Conservation (phyloP, 2,888 invertebrate species). For the Dynastes tityus region DNA sequence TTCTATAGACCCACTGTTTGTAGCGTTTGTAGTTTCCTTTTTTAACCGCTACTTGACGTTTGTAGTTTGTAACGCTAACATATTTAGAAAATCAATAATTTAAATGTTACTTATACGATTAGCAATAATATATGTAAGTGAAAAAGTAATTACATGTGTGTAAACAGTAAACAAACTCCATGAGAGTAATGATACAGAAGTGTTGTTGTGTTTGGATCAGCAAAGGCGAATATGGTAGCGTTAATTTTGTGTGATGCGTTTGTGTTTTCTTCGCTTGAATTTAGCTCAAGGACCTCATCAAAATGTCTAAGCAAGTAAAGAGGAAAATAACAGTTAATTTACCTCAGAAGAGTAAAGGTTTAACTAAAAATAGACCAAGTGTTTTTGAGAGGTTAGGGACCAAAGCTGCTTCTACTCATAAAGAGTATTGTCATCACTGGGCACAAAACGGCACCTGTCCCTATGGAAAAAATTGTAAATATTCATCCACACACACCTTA, state of each 20-base stretch:
- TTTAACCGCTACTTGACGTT: background rate
- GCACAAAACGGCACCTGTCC: slow-evolving; percentile 84
- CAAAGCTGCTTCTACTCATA: slow-evolving; percentile 75
- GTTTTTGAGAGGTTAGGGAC: slow-evolving; percentile 89
- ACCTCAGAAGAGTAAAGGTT: slow-evolving; percentile 77
- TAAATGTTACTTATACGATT: background rate
- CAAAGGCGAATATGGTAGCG: slow-evolving; percentile 56
- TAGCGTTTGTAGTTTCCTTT: background rate
- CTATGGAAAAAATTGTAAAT: slow-evolving; percentile 85
- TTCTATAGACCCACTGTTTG: too few relatives aligned
- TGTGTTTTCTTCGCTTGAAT: slow-evolving; percentile 41
- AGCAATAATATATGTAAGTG: background rate
- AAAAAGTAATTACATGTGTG: background rate
- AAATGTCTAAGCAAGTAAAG: slow-evolving; percentile 80
- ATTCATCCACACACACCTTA: slow-evolving; percentile 81
- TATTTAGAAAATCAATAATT: slow-evolving; percentile 14
- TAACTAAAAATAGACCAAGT: slow-evolving; percentile 79
- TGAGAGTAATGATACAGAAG: slow-evolving; percentile 34
- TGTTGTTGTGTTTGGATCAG: slow-evolving; percentile 21
- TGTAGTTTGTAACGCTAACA: background rate
- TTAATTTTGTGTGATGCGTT: slow-evolving; percentile 45
- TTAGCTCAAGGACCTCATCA: slow-evolving; percentile 40
- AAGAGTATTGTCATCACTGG: slow-evolving; percentile 85
- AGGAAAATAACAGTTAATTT: slow-evolving; percentile 85
- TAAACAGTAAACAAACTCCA: slow-evolving; percentile 3